phyloP scores from a whole-genome alignment of 2,888 invertebrate genomes.

The Lagria hirta region DNA sequence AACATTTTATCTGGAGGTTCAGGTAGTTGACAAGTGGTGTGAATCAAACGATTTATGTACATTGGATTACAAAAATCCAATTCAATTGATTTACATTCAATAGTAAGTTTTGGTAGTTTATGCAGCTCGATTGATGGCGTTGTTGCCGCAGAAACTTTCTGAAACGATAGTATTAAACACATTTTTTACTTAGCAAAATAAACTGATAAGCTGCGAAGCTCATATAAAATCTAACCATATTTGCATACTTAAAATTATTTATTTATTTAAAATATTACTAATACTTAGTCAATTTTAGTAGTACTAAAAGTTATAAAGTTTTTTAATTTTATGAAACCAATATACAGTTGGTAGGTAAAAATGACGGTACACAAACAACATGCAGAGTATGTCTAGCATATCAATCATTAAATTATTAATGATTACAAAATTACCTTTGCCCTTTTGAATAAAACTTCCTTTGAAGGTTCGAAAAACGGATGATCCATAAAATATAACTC shows the following conservation, averaged over 20 bases:
- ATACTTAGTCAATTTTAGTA: no score
- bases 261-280: no score
- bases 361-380: no score
- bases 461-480: slow-evolving; percentile 51
- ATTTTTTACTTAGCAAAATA: background rate
- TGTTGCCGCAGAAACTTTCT: slow-evolving; percentile 42
- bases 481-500: slow-evolving; percentile 63
- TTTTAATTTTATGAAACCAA: no score
- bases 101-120: slow-evolving; percentile 46
- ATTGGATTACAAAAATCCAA: slow-evolving; percentile 58
- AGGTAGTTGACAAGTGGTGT: slow-evolving; percentile 63
- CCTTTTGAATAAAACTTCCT: slow-evolving; percentile 46
- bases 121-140: slow-evolving; percentile 6
- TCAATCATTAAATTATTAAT: no score
- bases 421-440: slow-evolving; percentile 50
- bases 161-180: no score
- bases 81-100: slow-evolving; percentile 59
- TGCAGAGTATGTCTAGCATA: no score
- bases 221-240: no score
- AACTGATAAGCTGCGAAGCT: slow-evolving; percentile 2
- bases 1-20: slow-evolving; percentile 61
- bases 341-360: no score
- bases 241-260: no score
- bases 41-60: slow-evolving; percentile 65
- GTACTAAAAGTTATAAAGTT: no score